A percentile compares a stretch with the other conserved stretches of the same genome.
Conservation (phyloP, 2,797 vertebrate genomes). For the Gambelia wislizenii region DNA sequence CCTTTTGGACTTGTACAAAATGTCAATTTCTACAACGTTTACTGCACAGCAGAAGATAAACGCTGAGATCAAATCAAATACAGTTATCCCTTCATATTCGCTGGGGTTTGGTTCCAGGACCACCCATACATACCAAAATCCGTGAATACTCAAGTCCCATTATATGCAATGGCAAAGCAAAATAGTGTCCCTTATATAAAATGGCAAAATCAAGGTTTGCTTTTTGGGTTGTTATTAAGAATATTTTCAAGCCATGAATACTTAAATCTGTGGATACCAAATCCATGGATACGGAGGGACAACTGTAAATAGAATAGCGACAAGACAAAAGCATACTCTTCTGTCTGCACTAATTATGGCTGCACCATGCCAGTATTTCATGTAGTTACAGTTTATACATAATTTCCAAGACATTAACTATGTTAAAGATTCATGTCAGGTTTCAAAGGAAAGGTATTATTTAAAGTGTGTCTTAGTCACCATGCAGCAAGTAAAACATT, state of each 20-base stretch:
- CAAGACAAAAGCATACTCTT: background rate
- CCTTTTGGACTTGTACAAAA: background rate
- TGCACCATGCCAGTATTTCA: background rate
- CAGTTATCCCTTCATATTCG: no score
- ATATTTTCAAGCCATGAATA: no score
- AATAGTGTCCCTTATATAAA: no score
- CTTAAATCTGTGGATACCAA: no score
- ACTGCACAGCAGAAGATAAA: background rate
- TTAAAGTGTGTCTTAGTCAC: background rate
- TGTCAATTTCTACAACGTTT: background rate
- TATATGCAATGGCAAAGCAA: no score
- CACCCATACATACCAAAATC: no score
- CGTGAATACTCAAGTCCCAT: no score
- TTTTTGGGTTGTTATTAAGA: no score
- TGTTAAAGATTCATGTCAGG: background rate
- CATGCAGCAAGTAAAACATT: background rate
- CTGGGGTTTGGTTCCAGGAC: no score
- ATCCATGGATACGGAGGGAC: no score
- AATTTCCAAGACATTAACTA: no score
- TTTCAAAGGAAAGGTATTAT: background rate
- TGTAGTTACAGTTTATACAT: background rate
- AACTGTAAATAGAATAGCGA: background rate
- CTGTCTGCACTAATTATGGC: background rate
- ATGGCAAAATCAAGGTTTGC: no score
- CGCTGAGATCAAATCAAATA: background rate